phyloP scores from a whole-genome alignment of 2,888 invertebrate species.

The Stictocephala bisonia region DNA sequence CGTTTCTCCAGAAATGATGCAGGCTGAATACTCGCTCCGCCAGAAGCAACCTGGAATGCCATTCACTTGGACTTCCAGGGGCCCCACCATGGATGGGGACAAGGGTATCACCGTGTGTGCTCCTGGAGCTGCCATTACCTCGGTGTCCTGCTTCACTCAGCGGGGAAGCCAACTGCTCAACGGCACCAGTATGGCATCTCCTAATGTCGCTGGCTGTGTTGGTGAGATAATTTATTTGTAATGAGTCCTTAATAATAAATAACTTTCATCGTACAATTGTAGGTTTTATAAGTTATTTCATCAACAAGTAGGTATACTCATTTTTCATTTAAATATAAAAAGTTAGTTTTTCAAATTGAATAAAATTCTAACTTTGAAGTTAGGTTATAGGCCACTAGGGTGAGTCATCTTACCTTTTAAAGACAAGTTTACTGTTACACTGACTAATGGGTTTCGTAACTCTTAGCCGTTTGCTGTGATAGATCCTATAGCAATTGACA shows the following conservation, averaged over 20 bases:
- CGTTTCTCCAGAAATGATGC: constrained; percentile 98
- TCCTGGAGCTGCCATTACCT: constrained; percentile 93
- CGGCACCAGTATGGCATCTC: constrained; percentile 98
- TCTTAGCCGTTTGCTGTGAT: too few species aligned
- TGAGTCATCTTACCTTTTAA: too few species aligned
- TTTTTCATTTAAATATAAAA: too few species aligned
- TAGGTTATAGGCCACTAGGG: too few species aligned
- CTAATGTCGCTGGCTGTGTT: constrained; percentile 94
- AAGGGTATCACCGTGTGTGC: constrained; percentile 91
- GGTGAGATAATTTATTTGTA: constrained; percentile 72
- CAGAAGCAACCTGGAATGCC: constrained; percentile 85
- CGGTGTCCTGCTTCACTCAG: constrained; percentile 90
- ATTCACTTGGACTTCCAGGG: constrained; percentile 93
- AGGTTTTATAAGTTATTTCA: background rate
- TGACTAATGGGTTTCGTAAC: too few species aligned
- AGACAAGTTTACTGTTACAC: too few species aligned
- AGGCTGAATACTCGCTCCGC: constrained; percentile 92
- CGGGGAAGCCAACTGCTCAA: constrained; percentile 92
- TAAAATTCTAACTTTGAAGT: too few species aligned
- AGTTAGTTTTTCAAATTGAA: too few species aligned
- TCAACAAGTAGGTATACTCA: background rate
- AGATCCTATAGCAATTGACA: too few species aligned
- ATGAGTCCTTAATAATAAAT: too few species aligned
- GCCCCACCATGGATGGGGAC: constrained; percentile 89
- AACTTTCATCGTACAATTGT: background rate